Percentiles rank a stretch among this genome's conserved stretches.
Conservation (phyloP, 2,113 vertebrate genomes). For the Xerus inauris region DNA sequence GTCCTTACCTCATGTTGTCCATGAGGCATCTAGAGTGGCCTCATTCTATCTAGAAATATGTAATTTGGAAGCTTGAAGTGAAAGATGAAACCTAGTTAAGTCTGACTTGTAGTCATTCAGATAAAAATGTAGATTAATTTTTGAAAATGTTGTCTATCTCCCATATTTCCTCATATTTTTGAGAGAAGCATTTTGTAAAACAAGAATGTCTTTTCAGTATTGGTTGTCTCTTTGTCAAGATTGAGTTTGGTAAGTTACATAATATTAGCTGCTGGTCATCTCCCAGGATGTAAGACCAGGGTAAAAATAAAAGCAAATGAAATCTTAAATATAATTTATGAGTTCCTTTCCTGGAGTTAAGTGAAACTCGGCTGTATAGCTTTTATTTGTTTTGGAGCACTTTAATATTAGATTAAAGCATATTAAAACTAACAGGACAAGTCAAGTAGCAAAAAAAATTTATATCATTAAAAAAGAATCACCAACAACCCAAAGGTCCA, state of each 20-base stretch:
- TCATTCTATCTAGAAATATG: background rate
- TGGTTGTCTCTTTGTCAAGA: conserved; percentile 39
- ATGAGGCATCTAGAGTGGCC: background rate
- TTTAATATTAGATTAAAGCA: conserved; percentile 22
- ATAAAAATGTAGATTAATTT: conserved; percentile 14
- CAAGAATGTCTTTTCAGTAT: background rate
- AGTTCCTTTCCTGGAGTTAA: conserved; percentile 20
- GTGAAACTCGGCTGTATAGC: background rate
- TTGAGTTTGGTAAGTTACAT: conserved; percentile 35
- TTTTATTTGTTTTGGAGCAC: conserved; percentile 17
- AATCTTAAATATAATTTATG: background rate
- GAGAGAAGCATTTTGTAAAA: conserved; percentile 26
- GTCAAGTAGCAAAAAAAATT: background rate
- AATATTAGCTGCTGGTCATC: background rate
- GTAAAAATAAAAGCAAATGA: conserved; percentile 52
- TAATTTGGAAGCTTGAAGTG: conserved; percentile 46
- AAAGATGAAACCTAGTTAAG: conserved; percentile 48
- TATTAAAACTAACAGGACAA: conserved; percentile 11
- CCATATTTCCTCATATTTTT: background rate
- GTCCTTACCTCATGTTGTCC: background rate
- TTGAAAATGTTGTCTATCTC: background rate
- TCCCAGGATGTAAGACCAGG: background rate
- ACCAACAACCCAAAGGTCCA: background rate
- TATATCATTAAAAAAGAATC: background rate
- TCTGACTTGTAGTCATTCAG: conserved; percentile 18